Evolutionary conservation across 2,888 invertebrate genomes (phyloP).

Genomic region (Thecophora atra): DNA sequence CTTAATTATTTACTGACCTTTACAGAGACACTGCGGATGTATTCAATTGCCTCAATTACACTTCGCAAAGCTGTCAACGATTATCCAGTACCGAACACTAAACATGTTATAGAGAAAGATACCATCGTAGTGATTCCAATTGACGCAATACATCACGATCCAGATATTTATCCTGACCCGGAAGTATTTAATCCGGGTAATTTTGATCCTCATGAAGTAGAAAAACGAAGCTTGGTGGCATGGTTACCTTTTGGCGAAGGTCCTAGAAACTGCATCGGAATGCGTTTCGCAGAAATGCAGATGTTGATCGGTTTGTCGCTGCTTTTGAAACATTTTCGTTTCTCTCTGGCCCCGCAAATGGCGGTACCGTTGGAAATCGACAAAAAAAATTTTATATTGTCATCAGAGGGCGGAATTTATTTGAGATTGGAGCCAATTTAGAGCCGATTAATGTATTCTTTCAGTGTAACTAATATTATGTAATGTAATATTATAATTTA

Average conservation of each 20-base stretch:
- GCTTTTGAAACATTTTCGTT: constrained; percentile 53
- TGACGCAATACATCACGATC: constrained; percentile 66
- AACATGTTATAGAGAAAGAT: constrained; percentile 67
- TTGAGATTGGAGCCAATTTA: constrained; percentile 51
- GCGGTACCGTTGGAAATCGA: constrained; percentile 53
- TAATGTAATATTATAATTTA: too few species aligned
- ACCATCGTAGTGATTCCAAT: constrained; percentile 69
- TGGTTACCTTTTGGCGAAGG: constrained; percentile 61
- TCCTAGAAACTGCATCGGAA: constrained; percentile 61
- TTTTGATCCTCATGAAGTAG: constrained; percentile 59
- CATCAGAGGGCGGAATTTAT: constrained; percentile 52
- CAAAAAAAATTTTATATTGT: constrained; percentile 49
- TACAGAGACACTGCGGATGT: constrained; percentile 66
- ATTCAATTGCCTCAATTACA: constrained; percentile 64
- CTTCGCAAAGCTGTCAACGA: constrained; percentile 59
- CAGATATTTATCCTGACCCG: constrained; percentile 65
- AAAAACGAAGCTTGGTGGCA: constrained; percentile 52
- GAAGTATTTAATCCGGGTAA: constrained; percentile 66
- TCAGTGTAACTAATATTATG: too few species aligned
- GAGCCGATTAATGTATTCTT: not conserved
- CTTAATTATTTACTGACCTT: not conserved
- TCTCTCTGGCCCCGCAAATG: constrained; percentile 50
- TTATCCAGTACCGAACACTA: constrained; percentile 57
- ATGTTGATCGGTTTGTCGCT: constrained; percentile 55
- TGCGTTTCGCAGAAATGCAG: constrained; percentile 62